Percentiles rank a stretch among this genome's conserved stretches.
phyloP scores from a whole-genome alignment of 2,888 invertebrate species.

The Phorcus lineatus region DNA sequence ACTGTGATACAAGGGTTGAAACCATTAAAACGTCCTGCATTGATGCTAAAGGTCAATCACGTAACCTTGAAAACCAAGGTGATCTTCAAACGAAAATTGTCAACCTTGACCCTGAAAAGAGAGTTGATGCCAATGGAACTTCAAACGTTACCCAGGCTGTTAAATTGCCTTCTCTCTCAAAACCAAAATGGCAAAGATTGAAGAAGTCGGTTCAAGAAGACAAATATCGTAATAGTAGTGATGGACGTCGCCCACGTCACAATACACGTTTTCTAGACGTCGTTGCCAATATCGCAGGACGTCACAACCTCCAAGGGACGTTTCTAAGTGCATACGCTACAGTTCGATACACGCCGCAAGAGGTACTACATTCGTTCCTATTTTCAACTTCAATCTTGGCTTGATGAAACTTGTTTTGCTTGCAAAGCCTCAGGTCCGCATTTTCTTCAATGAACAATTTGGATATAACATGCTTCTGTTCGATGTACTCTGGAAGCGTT shows the following conservation, averaged over 20 bases:
- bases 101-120: neutral
- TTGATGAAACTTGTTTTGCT: neutral
- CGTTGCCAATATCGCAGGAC: neutral
- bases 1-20: too few species aligned
- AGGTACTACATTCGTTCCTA: neutral
- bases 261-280: neutral
- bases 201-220: neutral
- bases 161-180: neutral
- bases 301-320: neutral
- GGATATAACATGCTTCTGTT: too few species aligned
- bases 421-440: too few species aligned
- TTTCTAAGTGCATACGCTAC: neutral
- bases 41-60: too few species aligned
- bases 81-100: neutral
- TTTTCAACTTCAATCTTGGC: too few species aligned
- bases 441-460: too few species aligned
- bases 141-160: too few species aligned
- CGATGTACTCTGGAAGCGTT: too few species aligned
- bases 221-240: neutral
- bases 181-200: neutral
- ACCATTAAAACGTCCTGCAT: too few species aligned
- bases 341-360: neutral
- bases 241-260: neutral
- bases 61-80: too few species aligned
- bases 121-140: too few species aligned